Evolutionary conservation across 2,797 vertebrate genomes (phyloP).

Genomic region (Scolopax rusticola): DNA sequence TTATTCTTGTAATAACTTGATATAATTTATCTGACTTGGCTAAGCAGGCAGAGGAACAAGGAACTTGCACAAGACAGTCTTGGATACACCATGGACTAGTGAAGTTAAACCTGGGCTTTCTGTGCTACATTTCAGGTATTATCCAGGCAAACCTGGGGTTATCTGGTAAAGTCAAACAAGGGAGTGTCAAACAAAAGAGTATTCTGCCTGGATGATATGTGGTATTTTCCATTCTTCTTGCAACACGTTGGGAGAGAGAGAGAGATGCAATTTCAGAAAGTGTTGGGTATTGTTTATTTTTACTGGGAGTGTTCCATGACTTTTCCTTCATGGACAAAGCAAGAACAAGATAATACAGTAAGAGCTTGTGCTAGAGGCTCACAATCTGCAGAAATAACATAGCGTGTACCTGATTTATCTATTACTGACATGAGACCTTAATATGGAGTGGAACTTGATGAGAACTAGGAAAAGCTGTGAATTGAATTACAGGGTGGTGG

Average conservation of each 20-base stretch:
- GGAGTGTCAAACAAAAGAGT: not conserved
- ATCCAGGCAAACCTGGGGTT: not conserved
- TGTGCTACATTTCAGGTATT: not conserved
- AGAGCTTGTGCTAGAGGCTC: not conserved
- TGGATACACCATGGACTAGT: not conserved
- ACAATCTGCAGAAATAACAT: not conserved
- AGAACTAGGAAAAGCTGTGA: not conserved
- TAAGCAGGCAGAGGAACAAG: not conserved
- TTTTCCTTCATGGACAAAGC: not conserved
- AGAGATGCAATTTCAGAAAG: not conserved
- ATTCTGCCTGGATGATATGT: not conserved
- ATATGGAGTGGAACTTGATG: not conserved
- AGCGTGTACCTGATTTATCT: accelerated
- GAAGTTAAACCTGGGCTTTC: not conserved
- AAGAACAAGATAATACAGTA: not conserved
- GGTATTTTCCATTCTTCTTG: not conserved
- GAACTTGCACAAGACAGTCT: not conserved
- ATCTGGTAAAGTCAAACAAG: not conserved
- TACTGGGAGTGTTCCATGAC: not conserved
- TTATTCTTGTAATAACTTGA: not conserved
- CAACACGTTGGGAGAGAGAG: not conserved
- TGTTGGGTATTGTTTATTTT: not conserved
- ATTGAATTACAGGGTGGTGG: not conserved
- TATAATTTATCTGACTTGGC: not conserved
- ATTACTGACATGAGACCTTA: not conserved